phyloP scores from a whole-genome alignment of 2,888 invertebrate genomes.

The Atrina japonica region DNA sequence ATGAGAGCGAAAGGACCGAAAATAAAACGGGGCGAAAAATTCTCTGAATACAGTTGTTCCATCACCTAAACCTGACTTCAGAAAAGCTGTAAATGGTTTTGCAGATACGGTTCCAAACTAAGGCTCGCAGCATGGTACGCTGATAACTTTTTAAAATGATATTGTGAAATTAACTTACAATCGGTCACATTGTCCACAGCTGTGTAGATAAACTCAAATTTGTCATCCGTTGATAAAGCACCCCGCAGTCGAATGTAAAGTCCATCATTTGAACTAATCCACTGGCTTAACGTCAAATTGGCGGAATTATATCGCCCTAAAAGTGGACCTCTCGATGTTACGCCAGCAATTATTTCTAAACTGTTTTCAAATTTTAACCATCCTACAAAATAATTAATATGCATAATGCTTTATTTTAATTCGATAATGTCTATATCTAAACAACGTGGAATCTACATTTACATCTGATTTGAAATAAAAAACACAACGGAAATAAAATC shows the following conservation, averaged over 20 bases:
- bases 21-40: too few relatives aligned
- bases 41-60: too few relatives aligned
- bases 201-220: slow-evolving; percentile 68
- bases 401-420: background rate
- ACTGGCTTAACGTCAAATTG: slow-evolving; percentile 63
- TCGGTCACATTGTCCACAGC: slow-evolving; percentile 67
- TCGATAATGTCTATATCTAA: too few relatives aligned
- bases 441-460: too few relatives aligned
- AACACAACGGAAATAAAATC: too few relatives aligned
- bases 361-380: slow-evolving; percentile 66
- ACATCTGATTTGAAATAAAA: too few relatives aligned
- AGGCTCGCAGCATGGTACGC: too few relatives aligned
- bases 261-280: slow-evolving; percentile 60
- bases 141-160: too few relatives aligned
- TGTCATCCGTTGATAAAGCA: slow-evolving; percentile 66
- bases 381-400: slow-evolving; percentile 49
- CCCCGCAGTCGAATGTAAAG: slow-evolving; percentile 71
- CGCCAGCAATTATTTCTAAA: slow-evolving; percentile 68
- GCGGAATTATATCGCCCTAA: slow-evolving; percentile 61
- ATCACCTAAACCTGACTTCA: too few relatives aligned
- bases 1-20: too few relatives aligned
- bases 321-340: slow-evolving; percentile 62
- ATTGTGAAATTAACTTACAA: slow-evolving; percentile 56
- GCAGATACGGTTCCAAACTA: too few relatives aligned
- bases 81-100: too few relatives aligned